Conservation (phyloP, 2,797 vertebrate species). For the Hirundo rustica region DNA sequence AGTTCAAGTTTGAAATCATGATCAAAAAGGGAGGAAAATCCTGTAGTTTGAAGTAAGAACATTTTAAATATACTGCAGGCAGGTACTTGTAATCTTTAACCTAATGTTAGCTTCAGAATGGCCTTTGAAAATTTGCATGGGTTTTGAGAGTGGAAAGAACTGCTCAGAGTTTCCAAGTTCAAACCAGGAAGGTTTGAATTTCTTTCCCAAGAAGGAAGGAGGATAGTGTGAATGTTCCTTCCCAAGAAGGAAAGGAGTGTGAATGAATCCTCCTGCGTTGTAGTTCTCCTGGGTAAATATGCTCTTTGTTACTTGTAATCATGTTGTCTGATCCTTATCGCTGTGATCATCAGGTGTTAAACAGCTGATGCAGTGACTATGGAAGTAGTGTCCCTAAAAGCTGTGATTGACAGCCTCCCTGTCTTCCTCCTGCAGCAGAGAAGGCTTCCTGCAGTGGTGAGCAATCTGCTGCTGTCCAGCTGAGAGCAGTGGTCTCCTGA, state of each 20-base stretch:
- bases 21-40: not conserved
- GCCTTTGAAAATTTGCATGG: not conserved
- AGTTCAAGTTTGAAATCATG: not conserved
- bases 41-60: not conserved
- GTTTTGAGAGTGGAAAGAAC: not conserved
- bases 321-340: fast-evolving
- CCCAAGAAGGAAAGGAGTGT: not conserved
- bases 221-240: fast-evolving
- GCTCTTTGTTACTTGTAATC: no score
- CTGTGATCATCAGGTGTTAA: not conserved
- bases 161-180: not conserved
- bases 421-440: not conserved
- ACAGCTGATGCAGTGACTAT: not conserved
- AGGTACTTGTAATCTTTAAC: not conserved
- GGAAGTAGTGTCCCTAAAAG: not conserved
- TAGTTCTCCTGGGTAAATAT: fast-evolving
- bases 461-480: not conserved
- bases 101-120: not conserved
- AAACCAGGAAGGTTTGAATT: not conserved
- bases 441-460: not conserved
- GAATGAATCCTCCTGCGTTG: not conserved
- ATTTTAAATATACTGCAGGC: not conserved
- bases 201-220: not conserved
- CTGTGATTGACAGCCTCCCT: not conserved
- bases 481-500: not conserved